A percentile compares a stretch with the other conserved stretches of the same genome.
Conservation (phyloP, 2,888 invertebrate species). For the Eupithecia inturbata region DNA sequence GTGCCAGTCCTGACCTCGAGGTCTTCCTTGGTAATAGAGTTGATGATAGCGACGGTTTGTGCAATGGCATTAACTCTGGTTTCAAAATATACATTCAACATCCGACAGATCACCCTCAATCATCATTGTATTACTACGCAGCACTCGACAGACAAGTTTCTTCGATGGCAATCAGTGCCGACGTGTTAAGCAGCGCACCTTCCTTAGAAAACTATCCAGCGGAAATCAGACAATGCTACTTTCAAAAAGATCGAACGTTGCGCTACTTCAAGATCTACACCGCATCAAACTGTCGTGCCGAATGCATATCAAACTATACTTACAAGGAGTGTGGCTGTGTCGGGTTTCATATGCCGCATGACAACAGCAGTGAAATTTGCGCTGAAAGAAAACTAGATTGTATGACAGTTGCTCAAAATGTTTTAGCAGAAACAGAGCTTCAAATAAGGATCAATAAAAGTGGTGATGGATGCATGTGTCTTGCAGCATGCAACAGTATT, state of each 20-base stretch:
- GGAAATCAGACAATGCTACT: conserved; percentile 60
- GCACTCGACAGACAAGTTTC: conserved; percentile 50
- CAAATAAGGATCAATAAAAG: conserved; percentile 1
- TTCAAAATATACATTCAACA: conserved; percentile 62
- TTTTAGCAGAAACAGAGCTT: conserved; percentile 12
- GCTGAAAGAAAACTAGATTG: background rate
- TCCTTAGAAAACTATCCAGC: conserved; percentile 47
- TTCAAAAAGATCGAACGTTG: conserved; percentile 42
- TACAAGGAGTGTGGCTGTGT: conserved; percentile 54
- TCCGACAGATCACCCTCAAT: conserved; percentile 58
- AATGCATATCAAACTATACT: conserved; percentile 60
- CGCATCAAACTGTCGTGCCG: conserved; percentile 57
- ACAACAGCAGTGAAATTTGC: conserved; percentile 19
- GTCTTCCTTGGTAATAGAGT: conserved; percentile 43
- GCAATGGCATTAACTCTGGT: conserved; percentile 30
- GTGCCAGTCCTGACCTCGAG: conserved; percentile 49
- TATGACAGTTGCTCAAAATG: conserved; percentile 7
- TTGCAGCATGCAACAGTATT: conserved; percentile 32
- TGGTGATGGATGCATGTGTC: conserved; percentile 23
- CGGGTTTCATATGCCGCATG: conserved; percentile 58
- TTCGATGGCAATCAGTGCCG: conserved; percentile 54
- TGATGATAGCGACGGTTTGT: conserved; percentile 40
- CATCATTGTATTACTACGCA: conserved; percentile 39
- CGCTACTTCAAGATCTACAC: conserved; percentile 60
- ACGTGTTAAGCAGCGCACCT: conserved; percentile 36